phyloP scores from a whole-genome alignment of 1,140 invertebrate species.

The Drosophila mojavensis region DNA sequence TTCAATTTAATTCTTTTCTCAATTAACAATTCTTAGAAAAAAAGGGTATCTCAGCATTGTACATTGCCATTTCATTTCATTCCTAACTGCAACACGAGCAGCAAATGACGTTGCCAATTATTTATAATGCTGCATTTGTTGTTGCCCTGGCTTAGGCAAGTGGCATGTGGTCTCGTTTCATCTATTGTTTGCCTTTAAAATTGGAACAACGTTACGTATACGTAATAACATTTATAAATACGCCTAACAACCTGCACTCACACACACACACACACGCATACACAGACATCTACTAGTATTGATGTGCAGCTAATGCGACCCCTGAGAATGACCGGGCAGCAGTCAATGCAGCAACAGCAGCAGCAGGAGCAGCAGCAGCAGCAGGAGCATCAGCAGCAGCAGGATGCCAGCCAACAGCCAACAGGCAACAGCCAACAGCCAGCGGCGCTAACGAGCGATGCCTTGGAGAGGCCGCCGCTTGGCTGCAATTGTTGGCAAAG shows the following conservation, averaged over 20 bases:
- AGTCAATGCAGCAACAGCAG: slow-evolving; percentile 8
- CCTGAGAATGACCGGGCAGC: slow-evolving; percentile 66
- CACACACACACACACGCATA: slow-evolving; percentile 1
- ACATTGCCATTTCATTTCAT: not conserved
- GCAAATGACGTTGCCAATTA: slow-evolving; percentile 39
- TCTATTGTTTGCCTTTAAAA: slow-evolving; percentile 68
- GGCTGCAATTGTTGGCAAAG: slow-evolving; percentile 78
- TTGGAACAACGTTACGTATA: slow-evolving; percentile 59
- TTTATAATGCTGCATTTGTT: slow-evolving; percentile 10
- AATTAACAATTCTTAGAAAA: too few species aligned
- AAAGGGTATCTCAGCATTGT: too few species aligned
- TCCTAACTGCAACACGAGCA: not conserved
- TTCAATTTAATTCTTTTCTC: too few species aligned
- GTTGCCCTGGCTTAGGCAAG: slow-evolving; percentile 17
- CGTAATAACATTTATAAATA: slow-evolving; percentile 80
- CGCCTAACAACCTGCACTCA: slow-evolving; percentile 64
- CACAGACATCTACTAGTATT: slow-evolving; percentile 52
- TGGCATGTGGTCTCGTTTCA: slow-evolving; percentile 21
- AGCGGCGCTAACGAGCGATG: slow-evolving; percentile 76
- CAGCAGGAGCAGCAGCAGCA: slow-evolving; percentile 10
- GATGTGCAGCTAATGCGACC: slow-evolving; percentile 79
- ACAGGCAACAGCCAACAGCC: slow-evolving; percentile 13
- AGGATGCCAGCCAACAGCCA: slow-evolving; percentile 17
- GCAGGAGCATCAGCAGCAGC: slow-evolving; percentile 13
- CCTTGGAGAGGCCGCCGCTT: slow-evolving; percentile 64